Conservation (phyloP, 1,140 invertebrate genomes). For the Drosophila santomea region DNA sequence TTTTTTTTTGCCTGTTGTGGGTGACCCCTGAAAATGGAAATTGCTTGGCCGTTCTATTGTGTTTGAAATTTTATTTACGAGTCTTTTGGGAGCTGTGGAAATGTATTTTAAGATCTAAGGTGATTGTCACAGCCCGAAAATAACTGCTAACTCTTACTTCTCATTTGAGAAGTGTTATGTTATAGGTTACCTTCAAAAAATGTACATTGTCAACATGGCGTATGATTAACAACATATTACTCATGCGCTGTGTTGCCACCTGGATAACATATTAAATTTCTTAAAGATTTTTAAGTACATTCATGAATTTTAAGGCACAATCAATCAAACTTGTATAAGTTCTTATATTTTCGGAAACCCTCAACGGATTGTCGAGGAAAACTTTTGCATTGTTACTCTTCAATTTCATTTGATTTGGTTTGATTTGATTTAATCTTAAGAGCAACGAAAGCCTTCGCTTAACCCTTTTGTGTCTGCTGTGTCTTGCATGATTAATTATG, state of each 20-base stretch:
- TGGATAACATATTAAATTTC: not conserved
- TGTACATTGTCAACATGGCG: not conserved
- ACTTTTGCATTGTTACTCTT: slow-evolving; percentile 12
- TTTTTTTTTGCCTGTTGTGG: not conserved
- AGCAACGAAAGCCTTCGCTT: slow-evolving; percentile 12
- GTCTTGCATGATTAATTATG: slow-evolving; percentile 53
- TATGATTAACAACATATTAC: slow-evolving; percentile 5
- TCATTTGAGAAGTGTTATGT: no score
- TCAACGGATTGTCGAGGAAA: not conserved
- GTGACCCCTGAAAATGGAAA: not conserved
- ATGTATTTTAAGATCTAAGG: not conserved
- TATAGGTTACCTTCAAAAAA: no score
- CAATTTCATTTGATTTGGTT: slow-evolving; percentile 29
- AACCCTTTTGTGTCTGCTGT: slow-evolving; percentile 40
- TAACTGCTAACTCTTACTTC: no score
- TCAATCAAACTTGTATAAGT: not conserved
- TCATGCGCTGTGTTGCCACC: not conserved
- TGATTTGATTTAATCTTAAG: slow-evolving; percentile 26
- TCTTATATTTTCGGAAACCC: not conserved
- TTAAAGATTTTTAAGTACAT: not conserved
- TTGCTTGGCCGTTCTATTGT: not conserved
- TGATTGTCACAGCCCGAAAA: no score
- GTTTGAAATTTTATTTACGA: not conserved
- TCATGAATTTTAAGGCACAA: not conserved
- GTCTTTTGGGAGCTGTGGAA: not conserved